These are phyloP conservation scores for Pteropus rufus DNA, from an alignment of 2,797 vertebrate genomes.

Conservation along the genomic window DNA sequence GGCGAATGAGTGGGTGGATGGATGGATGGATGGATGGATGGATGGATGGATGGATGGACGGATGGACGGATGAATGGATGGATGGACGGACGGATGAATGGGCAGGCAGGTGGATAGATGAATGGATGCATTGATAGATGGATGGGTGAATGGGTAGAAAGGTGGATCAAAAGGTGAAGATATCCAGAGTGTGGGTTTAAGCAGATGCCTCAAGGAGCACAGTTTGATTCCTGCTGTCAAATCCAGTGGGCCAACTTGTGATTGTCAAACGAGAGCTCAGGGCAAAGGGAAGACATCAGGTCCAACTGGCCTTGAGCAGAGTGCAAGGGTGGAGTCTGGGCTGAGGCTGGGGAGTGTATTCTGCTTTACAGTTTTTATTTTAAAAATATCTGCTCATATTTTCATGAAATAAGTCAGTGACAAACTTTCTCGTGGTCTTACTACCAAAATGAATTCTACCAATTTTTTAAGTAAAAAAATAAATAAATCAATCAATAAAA, in stretches of 20 bases:
- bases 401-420: background rate
- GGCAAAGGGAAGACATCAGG: background rate
- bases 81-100: background rate
- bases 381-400: background rate
- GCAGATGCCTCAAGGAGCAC: background rate
- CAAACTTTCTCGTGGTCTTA: background rate
- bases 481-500: too few relatives aligned
- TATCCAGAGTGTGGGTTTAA: too few relatives aligned
- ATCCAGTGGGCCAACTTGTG: background rate
- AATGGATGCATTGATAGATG: too few relatives aligned
- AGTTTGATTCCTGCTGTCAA: background rate
- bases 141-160: too few relatives aligned
- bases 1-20: background rate
- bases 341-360: fast-evolving
- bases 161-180: too few relatives aligned
- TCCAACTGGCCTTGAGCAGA: fast-evolving
- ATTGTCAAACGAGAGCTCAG: background rate
- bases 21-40: background rate
- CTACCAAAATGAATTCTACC: background rate
- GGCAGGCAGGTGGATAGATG: fast-evolving
- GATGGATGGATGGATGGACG: background rate
- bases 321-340: fast-evolving
- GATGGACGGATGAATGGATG: background rate
- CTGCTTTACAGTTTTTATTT: background rate
- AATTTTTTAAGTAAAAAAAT: too few relatives aligned